phyloP scores from a whole-genome alignment of 2,113 vertebrate genomes.

The Upupa epops region DNA sequence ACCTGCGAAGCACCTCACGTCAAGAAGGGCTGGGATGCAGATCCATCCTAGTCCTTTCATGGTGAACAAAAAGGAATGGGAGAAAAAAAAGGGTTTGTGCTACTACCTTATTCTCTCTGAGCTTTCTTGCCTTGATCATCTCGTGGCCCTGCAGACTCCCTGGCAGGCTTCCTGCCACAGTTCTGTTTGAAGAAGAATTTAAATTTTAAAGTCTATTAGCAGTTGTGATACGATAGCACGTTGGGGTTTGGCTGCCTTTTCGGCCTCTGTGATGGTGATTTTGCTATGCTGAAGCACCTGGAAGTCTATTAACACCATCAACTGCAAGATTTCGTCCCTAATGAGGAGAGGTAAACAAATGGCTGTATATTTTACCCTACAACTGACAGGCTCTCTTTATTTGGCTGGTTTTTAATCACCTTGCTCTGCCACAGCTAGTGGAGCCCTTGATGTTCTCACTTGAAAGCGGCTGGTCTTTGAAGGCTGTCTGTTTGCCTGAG shows the following conservation, averaged over 20 bases:
- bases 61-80: background rate
- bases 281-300: accelerated
- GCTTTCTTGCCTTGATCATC: background rate
- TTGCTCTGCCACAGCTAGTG: background rate
- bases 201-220: background rate
- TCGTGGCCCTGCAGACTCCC: background rate
- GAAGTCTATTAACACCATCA: background rate
- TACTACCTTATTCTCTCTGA: background rate
- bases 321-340: background rate
- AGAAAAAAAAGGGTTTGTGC: background rate
- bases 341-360: background rate
- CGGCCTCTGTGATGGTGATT: background rate
- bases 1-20: background rate
- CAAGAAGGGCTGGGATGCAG: background rate
- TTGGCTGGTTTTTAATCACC: background rate
- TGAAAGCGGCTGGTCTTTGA: background rate
- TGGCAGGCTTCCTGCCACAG: background rate
- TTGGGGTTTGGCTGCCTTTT: background rate
- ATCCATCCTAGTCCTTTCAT: background rate
- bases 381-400: background rate
- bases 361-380: background rate
- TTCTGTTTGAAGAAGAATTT: background rate
- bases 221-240: background rate
- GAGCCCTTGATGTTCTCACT: background rate
- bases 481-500: accelerated